Percentiles rank a stretch among this genome's conserved stretches.
Evolutionary conservation across 2,113 vertebrate genomes (phyloP).

Genomic region (Scalopus aquaticus): DNA sequence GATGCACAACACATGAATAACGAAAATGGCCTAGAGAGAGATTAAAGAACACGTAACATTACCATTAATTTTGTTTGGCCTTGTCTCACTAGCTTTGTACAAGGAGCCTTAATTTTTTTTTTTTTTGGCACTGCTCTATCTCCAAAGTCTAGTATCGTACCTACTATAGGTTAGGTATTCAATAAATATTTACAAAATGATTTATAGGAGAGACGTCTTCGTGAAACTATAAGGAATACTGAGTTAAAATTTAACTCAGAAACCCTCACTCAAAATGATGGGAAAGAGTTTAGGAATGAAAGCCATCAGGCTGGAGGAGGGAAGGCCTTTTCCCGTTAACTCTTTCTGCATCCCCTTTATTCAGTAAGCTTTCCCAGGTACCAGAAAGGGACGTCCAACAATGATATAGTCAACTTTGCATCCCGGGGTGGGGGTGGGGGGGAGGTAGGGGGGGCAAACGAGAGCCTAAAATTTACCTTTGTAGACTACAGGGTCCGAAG

Average conservation of each 20-base stretch:
- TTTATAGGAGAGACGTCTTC: background rate
- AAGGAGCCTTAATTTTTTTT: background rate
- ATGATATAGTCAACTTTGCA: background rate
- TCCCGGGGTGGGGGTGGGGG: background rate
- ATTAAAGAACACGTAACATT: background rate
- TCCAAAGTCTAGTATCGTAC: background rate
- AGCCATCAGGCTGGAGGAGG: background rate
- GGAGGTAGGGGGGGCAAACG: background rate
- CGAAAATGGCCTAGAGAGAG: background rate
- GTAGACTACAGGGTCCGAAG: background rate
- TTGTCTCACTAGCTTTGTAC: slow-evolving; percentile 1
- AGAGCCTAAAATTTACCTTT: background rate
- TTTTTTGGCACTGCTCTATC: background rate
- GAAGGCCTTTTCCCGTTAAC: background rate
- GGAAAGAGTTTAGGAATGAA: background rate
- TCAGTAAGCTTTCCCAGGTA: background rate
- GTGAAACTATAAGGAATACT: background rate
- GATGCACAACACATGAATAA: slow-evolving; percentile 14
- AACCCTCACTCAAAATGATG: background rate
- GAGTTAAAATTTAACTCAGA: background rate
- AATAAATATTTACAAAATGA: slow-evolving; percentile 29
- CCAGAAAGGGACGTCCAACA: background rate
- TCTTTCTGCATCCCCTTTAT: background rate
- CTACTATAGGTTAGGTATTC: background rate
- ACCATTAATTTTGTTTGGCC: slow-evolving; percentile 20